Percentiles rank a stretch among this genome's conserved stretches.
phyloP scores from a whole-genome alignment of 2,113 vertebrate genomes.

The Neolamprologus toae region DNA sequence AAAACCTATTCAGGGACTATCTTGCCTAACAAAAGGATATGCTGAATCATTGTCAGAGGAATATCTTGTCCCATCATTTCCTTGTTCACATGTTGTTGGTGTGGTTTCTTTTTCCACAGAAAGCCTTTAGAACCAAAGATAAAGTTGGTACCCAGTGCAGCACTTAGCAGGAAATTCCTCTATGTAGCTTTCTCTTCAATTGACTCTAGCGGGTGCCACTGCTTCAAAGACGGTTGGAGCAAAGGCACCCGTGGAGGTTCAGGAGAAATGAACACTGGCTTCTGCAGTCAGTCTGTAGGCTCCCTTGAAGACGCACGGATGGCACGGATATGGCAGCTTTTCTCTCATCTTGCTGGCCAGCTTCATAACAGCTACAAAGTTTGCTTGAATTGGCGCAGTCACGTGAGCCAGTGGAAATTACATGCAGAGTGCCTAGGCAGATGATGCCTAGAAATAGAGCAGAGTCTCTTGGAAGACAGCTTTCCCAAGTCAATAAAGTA shows the following conservation, averaged over 20 bases:
- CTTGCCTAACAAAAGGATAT: background rate
- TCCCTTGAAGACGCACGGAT: background rate
- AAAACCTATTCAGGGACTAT: background rate
- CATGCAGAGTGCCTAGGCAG: background rate
- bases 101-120: background rate
- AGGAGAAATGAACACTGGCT: background rate
- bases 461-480: background rate
- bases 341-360: background rate
- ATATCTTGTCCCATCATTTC: background rate
- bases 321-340: background rate
- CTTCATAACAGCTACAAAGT: background rate
- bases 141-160: background rate
- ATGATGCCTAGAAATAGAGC: background rate
- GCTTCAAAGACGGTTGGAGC: background rate
- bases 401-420: background rate
- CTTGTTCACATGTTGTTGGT: background rate
- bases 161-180: background rate
- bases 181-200: background rate
- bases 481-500: background rate
- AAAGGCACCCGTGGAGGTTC: background rate
- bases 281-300: background rate
- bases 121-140: background rate
- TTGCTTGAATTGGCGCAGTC: background rate
- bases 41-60: background rate
- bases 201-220: background rate